A percentile compares a stretch with the other conserved stretches of the same genome.
Evolutionary conservation across 64 coral and sea anemone species (phyloP).

Genomic region (Trachythela sp.): DNA sequence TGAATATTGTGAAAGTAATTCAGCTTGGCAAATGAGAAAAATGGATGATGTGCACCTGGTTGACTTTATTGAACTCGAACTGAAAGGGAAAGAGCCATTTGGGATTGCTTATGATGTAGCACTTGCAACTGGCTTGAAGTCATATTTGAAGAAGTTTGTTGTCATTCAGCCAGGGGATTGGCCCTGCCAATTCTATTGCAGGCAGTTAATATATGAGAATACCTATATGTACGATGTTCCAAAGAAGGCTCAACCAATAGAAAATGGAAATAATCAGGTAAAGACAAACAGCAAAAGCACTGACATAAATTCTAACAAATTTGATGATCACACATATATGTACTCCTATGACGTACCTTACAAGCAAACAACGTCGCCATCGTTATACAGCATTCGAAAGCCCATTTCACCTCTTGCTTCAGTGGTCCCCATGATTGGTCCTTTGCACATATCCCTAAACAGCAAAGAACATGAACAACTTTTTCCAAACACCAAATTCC

Average conservation of each 20-base stretch:
- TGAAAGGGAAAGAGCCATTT: slow-evolving; percentile 57
- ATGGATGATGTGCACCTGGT: slow-evolving; percentile 50
- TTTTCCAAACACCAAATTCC: too few species aligned
- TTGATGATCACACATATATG: too few species aligned
- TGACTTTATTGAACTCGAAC: slow-evolving; percentile 38
- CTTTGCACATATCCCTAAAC: background rate
- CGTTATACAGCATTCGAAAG: too few species aligned
- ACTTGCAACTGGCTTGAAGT: slow-evolving; percentile 20
- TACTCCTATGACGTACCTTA: too few species aligned
- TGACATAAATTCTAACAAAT: too few species aligned
- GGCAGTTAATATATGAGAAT: background rate
- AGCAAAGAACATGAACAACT: too few species aligned
- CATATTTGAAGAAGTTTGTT: slow-evolving; percentile 31
- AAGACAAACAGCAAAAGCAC: too few species aligned
- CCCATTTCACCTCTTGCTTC: too few species aligned
- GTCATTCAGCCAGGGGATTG: slow-evolving; percentile 40
- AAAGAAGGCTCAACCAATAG: background rate
- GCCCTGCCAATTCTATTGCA: background rate
- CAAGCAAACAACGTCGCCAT: too few species aligned
- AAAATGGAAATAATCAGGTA: background rate
- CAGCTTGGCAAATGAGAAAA: slow-evolving; percentile 31
- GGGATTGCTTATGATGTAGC: slow-evolving; percentile 46
- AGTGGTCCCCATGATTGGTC: too few species aligned
- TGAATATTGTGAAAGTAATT: slow-evolving; percentile 45
- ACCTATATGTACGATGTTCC: background rate